phyloP scores from a whole-genome alignment of 2,797 vertebrate genomes.

The Triplophysa bombifrons region DNA sequence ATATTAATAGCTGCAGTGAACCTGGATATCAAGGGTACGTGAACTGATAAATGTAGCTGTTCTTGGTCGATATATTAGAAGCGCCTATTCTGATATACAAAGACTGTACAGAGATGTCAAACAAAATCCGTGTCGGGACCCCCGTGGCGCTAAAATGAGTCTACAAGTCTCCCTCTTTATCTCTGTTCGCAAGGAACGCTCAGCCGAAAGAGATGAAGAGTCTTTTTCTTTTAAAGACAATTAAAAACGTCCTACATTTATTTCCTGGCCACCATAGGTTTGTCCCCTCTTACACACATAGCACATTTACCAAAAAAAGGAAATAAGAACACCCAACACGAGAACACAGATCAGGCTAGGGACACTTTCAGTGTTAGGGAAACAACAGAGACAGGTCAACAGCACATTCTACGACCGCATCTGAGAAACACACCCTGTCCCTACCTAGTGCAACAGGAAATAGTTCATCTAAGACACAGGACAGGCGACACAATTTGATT shows the following conservation, averaged over 20 bases:
- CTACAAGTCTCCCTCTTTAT: conserved; percentile 56
- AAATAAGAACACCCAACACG: conserved; percentile 72
- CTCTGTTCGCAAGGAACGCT: conserved; percentile 54
- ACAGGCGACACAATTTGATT: conserved; percentile 70
- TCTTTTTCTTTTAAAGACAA: conserved; percentile 56
- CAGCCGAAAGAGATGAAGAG: conserved; percentile 57
- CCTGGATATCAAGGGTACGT: conserved; percentile 31
- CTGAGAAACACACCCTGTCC: conserved; percentile 64
- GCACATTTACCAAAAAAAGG: conserved; percentile 73
- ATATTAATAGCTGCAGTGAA: conserved; percentile 47
- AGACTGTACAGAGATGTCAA: neutral
- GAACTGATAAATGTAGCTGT: conserved; percentile 1
- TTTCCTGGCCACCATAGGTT: conserved; percentile 61
- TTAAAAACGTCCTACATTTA: conserved; percentile 66
- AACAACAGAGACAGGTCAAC: conserved; percentile 71
- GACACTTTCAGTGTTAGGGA: conserved; percentile 62
- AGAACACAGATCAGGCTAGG: conserved; percentile 74
- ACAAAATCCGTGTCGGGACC: neutral
- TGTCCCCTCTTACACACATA: conserved; percentile 69
- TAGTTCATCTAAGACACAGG: conserved; percentile 71
- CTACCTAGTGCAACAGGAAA: conserved; percentile 61
- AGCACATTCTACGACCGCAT: conserved; percentile 68
- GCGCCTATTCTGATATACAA: neutral
- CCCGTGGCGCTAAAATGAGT: neutral
- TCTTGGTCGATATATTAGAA: conserved; percentile 4